These are phyloP conservation scores for Zeugodacus cucurbitae DNA, from an alignment of 1,140 invertebrate genomes.

Conservation along the genomic window DNA sequence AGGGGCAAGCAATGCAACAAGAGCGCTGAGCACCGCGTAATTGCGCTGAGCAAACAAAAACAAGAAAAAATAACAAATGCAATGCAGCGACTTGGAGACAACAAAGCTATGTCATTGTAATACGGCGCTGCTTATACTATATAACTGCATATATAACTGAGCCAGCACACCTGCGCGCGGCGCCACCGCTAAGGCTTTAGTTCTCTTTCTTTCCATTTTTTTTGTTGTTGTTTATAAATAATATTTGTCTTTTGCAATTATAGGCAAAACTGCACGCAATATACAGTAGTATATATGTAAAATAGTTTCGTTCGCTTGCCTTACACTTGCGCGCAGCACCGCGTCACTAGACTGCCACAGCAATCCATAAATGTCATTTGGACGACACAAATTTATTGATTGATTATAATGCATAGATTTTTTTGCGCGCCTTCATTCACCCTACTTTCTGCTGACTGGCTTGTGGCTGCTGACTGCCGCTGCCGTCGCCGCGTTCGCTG, in stretches of 20 bases:
- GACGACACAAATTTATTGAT: slow-evolving; percentile 45
- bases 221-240: background rate
- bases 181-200: background rate
- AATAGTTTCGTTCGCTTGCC: background rate
- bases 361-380: slow-evolving; percentile 44
- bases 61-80: too few relatives aligned
- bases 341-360: background rate
- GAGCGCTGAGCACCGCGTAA: too few relatives aligned
- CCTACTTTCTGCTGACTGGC: background rate
- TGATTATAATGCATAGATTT: slow-evolving; percentile 41
- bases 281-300: background rate
- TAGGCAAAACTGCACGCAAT: background rate
- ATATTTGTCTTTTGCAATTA: background rate
- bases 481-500: too few relatives aligned
- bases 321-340: background rate
- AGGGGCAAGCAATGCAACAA: background rate
- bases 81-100: background rate
- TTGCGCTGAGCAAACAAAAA: too few relatives aligned
- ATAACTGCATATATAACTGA: too few relatives aligned
- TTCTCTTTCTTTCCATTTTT: background rate
- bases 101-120: slow-evolving; percentile 16
- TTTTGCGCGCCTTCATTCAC: background rate
- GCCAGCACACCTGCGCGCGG: background rate
- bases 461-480: too few relatives aligned
- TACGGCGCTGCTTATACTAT: background rate